A percentile compares a stretch with the other conserved stretches of the same genome.
Conservation (phyloP, 2,888 invertebrate species). For the Elmis aenea region DNA sequence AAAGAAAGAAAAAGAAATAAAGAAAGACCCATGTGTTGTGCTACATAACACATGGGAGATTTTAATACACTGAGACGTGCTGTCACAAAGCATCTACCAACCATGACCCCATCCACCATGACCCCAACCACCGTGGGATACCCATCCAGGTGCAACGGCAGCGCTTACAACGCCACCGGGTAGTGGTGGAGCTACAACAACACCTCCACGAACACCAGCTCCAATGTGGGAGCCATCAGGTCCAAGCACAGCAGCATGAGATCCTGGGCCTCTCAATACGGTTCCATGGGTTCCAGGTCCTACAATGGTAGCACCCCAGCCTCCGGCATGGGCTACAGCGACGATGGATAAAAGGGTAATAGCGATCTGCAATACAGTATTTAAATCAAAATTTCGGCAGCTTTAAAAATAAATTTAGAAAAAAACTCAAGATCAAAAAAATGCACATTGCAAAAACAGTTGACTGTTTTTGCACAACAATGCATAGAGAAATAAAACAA, state of each 20-base stretch:
- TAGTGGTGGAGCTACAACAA: constrained; percentile 1
- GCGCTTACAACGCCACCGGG: constrained; percentile 3
- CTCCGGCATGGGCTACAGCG: neutral
- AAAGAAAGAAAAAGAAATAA: too few species aligned
- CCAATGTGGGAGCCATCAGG: constrained; percentile 4
- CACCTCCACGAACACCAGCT: constrained; percentile 6
- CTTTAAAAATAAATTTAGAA: too few species aligned
- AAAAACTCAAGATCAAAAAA: too few species aligned
- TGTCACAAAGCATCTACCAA: neutral
- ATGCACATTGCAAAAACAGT: too few species aligned
- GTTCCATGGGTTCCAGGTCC: constrained; percentile 5
- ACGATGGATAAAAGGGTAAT: neutral
- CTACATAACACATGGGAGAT: too few species aligned
- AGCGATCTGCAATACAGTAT: neutral
- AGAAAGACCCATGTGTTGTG: too few species aligned
- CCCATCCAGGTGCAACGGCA: constrained; percentile 6
- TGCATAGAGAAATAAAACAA: too few species aligned
- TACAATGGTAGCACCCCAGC: constrained; percentile 1
- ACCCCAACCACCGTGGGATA: too few species aligned
- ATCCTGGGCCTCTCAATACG: constrained; percentile 2
- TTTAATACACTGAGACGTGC: too few species aligned
- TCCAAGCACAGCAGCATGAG: constrained; percentile 4
- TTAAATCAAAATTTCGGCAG: neutral
- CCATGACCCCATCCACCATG: neutral
- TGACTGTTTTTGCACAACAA: too few species aligned